Percentiles rank a stretch among this genome's conserved stretches.
These are phyloP conservation scores for Melanostigma gelatinosum DNA, from an alignment of 2,113 vertebrate species.

Conservation along the genomic window DNA sequence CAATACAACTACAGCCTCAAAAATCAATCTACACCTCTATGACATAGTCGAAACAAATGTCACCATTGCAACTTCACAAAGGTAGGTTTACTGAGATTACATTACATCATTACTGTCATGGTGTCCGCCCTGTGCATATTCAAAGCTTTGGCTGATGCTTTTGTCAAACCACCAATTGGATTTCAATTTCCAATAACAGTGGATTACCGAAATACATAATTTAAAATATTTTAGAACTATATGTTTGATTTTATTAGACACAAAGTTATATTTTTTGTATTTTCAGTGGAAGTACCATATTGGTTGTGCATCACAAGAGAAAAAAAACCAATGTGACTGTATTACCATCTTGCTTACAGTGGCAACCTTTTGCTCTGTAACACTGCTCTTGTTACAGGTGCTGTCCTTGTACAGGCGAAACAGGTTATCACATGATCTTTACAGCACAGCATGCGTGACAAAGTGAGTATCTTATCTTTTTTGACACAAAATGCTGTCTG, in stretches of 20 bases:
- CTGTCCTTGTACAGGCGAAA: conserved; percentile 32
- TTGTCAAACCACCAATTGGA: background rate
- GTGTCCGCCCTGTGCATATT: background rate
- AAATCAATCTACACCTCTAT: background rate
- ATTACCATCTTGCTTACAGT: conserved; percentile 2
- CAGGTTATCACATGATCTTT: conserved; percentile 63
- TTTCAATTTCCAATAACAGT: background rate
- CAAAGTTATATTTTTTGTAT: background rate
- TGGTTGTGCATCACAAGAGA: background rate
- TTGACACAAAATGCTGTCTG: conserved; percentile 32
- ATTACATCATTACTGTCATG: background rate
- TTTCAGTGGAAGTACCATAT: background rate
- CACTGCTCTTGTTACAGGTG: background rate
- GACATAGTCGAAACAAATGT: background rate
- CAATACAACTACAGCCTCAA: background rate
- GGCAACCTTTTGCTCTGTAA: background rate
- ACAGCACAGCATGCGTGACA: conserved; percentile 40
- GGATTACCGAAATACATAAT: background rate
- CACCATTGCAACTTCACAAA: background rate
- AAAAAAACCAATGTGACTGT: background rate
- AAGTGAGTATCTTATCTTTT: conserved; percentile 66
- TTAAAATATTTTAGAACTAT: background rate
- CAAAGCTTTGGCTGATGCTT: background rate
- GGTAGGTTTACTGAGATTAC: background rate
- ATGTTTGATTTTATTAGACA: background rate